A percentile compares a stretch with the other conserved stretches of the same genome.
Conservation (phyloP, 2,888 invertebrate species). For the Mycalesis mineus region DNA sequence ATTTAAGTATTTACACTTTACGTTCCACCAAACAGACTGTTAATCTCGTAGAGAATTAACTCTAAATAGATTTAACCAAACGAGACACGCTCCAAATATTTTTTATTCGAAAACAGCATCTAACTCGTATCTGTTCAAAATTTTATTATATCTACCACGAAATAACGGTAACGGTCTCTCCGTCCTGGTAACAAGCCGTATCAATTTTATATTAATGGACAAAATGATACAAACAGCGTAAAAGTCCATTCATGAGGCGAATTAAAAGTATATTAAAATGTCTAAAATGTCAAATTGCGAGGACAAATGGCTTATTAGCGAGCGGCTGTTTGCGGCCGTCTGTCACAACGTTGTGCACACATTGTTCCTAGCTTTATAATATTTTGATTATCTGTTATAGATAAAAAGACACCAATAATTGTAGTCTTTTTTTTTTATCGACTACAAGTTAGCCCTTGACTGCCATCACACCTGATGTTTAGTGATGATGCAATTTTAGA, state of each 20-base stretch:
- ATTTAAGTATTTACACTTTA: not conserved
- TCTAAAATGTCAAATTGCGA: constrained; percentile 74
- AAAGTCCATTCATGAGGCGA: constrained; percentile 69
- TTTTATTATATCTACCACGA: constrained; percentile 38
- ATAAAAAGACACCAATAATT: too few species aligned
- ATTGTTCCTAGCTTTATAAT: not conserved
- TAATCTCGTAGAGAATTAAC: not conserved
- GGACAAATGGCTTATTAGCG: constrained; percentile 63
- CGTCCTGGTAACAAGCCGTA: constrained; percentile 58
- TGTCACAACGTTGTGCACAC: constrained; percentile 40
- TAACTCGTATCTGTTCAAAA: constrained; percentile 45
- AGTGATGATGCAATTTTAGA: too few species aligned
- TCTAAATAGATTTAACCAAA: not conserved
- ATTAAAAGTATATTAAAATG: constrained; percentile 73
- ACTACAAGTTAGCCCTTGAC: too few species aligned
- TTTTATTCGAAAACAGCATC: constrained; percentile 44
- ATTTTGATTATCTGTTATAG: too few species aligned
- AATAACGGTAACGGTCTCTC: constrained; percentile 44
- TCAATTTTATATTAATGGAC: constrained; percentile 70
- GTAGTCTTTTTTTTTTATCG: too few species aligned
- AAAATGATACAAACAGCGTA: constrained; percentile 73
- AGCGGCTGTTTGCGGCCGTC: constrained; percentile 35
- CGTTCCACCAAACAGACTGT: not conserved
- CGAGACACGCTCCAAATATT: constrained; percentile 50
- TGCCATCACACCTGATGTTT: too few species aligned